Conservation (phyloP, 2,113 vertebrate species). For the Paracanthobrama guichenoti region DNA sequence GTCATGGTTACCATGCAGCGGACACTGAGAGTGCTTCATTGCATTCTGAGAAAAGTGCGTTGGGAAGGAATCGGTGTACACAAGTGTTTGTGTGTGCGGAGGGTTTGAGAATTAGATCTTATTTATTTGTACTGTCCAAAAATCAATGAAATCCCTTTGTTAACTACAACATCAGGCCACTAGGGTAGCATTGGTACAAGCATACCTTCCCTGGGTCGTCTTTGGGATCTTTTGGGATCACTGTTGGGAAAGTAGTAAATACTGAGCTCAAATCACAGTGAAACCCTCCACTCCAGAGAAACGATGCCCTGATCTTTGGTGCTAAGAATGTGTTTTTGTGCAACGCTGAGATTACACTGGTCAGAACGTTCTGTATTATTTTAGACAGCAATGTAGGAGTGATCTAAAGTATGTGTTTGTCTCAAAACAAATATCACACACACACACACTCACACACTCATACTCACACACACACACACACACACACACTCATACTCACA, state of each 20-base stretch:
- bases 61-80: neutral
- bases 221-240: neutral
- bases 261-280: neutral
- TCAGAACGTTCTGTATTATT: neutral
- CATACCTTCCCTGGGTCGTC: neutral
- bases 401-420: neutral
- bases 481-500: neutral
- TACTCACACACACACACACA: too few relatives aligned
- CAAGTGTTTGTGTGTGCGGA: neutral
- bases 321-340: neutral
- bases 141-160: neutral
- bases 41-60: constrained; percentile 37
- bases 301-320: neutral
- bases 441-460: too few relatives aligned
- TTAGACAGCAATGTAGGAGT: neutral
- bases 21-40: constrained; percentile 42
- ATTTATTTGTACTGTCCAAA: neutral
- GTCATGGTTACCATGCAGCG: constrained; percentile 62
- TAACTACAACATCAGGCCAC: neutral
- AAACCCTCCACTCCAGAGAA: neutral
- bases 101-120: neutral
- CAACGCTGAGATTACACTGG: neutral
- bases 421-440: neutral
- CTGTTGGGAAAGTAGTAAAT: neutral
- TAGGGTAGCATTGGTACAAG: neutral